These are phyloP conservation scores for Numenius phaeopus DNA, from an alignment of 2,797 vertebrate species.

Conservation along the genomic window DNA sequence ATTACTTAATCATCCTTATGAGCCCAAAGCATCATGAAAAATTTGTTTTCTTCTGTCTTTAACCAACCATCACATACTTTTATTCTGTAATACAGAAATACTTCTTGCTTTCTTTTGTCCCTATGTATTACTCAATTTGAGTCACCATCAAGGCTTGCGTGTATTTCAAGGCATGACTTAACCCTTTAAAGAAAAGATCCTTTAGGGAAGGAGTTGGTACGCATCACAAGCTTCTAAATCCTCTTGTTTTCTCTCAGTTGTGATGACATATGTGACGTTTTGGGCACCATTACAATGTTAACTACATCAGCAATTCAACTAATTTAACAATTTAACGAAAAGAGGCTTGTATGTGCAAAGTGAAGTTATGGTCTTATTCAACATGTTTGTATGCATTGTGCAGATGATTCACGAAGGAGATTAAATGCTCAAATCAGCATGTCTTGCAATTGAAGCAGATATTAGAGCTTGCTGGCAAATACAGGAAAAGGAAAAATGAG, in stretches of 20 bases:
- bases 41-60: background rate
- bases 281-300: background rate
- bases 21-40: background rate
- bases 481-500: background rate
- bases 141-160: background rate
- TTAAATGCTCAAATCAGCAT: background rate
- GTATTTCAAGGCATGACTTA: background rate
- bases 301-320: background rate
- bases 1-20: background rate
- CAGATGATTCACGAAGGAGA: conserved; percentile 17
- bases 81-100: background rate
- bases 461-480: conserved; percentile 14
- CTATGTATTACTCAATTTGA: background rate
- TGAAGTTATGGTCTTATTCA: background rate
- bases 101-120: background rate
- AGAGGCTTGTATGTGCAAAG: background rate
- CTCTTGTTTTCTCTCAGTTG: background rate
- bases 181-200: background rate
- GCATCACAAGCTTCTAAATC: background rate
- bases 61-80: background rate
- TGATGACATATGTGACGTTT: background rate
- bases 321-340: accelerated
- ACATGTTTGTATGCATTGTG: background rate
- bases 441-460: conserved; percentile 10
- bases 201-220: background rate